A percentile compares a stretch with the other conserved stretches of the same genome.
These are phyloP conservation scores for Iphiclides podalirius DNA, from an alignment of 2,888 invertebrate species.

Conservation along the genomic window DNA sequence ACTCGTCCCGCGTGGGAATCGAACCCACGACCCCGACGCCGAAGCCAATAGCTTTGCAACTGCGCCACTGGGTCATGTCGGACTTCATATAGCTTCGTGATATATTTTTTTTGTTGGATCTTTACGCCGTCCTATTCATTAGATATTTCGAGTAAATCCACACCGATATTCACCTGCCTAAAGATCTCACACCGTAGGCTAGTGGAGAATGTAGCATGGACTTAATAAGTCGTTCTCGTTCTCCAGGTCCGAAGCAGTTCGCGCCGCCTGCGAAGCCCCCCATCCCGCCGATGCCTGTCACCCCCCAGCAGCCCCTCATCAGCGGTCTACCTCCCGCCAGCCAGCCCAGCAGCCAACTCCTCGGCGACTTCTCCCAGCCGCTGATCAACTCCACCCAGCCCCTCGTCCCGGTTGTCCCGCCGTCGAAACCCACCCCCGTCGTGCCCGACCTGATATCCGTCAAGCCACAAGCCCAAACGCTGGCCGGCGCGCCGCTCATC, in stretches of 20 bases:
- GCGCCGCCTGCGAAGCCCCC: slow-evolving; percentile 62
- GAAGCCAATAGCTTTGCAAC: too few species aligned
- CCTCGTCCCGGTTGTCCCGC: slow-evolving; percentile 32
- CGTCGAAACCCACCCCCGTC: slow-evolving; percentile 40
- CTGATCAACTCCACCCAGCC: slow-evolving; percentile 27
- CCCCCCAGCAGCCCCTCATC: slow-evolving; percentile 42
- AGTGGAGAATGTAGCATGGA: too few species aligned
- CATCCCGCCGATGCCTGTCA: slow-evolving; percentile 58
- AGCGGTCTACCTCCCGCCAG: slow-evolving; percentile 31
- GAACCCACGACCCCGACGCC: too few species aligned
- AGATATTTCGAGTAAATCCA: too few species aligned
- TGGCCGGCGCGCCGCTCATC: slow-evolving; percentile 28
- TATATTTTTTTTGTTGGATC: too few species aligned
- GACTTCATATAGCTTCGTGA: too few species aligned
- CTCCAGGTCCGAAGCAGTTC: slow-evolving; percentile 47
- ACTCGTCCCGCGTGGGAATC: too few species aligned
- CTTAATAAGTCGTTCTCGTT: too few species aligned
- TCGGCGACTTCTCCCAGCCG: slow-evolving; percentile 45
- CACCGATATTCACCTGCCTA: too few species aligned
- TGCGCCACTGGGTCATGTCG: too few species aligned
- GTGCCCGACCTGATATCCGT: slow-evolving; percentile 66
- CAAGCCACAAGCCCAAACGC: slow-evolving; percentile 41
- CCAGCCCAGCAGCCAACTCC: slow-evolving; percentile 40
- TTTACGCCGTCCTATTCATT: too few species aligned
- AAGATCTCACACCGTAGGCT: too few species aligned